Conservation (phyloP, 2,888 invertebrate genomes). For the Syrista parreyssii region DNA sequence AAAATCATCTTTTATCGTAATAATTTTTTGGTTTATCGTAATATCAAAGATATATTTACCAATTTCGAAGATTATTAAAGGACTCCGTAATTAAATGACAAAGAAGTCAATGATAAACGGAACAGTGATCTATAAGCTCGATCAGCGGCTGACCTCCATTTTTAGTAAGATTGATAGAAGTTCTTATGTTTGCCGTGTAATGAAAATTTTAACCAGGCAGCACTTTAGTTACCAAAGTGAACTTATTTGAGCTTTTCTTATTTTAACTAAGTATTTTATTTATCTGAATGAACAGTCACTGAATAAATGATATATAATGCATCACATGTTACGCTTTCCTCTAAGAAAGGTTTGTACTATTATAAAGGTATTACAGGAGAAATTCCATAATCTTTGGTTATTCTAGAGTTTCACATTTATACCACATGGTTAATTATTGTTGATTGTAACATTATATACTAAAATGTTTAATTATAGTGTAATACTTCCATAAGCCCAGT, state of each 20-base stretch:
- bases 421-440: background rate
- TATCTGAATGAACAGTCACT: background rate
- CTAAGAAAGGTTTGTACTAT: background rate
- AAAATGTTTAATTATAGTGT: background rate
- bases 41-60: slow-evolving; percentile 28
- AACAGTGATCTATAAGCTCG: slow-evolving; percentile 24
- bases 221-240: background rate
- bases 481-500: background rate
- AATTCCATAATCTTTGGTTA: background rate
- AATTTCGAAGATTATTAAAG: slow-evolving; percentile 10
- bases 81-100: slow-evolving; percentile 19
- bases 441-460: background rate
- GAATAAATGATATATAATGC: background rate
- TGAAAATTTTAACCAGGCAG: slow-evolving; percentile 14
- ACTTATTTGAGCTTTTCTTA: background rate
- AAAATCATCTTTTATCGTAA: slow-evolving; percentile 19
- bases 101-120: slow-evolving; percentile 36
- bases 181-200: slow-evolving; percentile 46
- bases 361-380: background rate
- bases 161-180: slow-evolving; percentile 39
- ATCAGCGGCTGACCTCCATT: slow-evolving; percentile 49
- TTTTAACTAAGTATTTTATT: background rate
- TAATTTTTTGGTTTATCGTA: slow-evolving; percentile 9
- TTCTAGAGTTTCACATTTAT: background rate
- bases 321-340: background rate